These are phyloP conservation scores for Saimiri boliviensis DNA, from an alignment of 2,113 vertebrate species.

Conservation along the genomic window DNA sequence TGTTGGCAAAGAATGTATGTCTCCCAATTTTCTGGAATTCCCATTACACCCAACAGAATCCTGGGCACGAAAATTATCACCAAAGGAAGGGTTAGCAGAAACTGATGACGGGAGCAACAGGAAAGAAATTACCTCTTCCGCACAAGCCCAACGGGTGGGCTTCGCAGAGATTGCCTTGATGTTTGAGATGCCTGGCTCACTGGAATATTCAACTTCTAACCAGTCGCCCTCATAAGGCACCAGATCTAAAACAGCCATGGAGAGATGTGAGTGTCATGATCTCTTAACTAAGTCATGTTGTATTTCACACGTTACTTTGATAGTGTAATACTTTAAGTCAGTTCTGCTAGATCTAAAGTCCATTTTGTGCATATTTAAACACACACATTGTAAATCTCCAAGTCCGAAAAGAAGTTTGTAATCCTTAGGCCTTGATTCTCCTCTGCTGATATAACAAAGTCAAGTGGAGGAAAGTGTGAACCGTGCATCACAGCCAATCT, in stretches of 20 bases:
- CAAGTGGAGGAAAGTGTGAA: neutral
- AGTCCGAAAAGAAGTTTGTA: neutral
- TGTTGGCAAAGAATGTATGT: neutral
- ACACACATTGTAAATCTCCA: neutral
- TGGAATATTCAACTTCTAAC: slow-evolving; percentile 90
- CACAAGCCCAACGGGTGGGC: slow-evolving; percentile 88
- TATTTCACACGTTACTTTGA: neutral
- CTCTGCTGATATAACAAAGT: neutral
- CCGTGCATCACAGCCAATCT: neutral
- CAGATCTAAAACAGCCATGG: slow-evolving; percentile 84
- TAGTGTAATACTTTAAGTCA: too few relatives aligned
- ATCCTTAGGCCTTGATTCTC: neutral
- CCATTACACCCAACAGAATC: neutral
- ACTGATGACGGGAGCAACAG: neutral
- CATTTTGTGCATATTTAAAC: neutral
- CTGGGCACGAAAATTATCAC: neutral
- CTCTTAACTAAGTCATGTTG: neutral
- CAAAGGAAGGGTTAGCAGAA: neutral
- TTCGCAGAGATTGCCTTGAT: slow-evolving; percentile 87
- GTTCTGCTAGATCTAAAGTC: neutral
- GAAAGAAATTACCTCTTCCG: slow-evolving; percentile 84
- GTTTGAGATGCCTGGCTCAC: slow-evolving; percentile 81
- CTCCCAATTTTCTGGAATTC: neutral
- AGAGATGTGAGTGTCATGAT: neutral
- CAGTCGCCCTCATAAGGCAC: slow-evolving; percentile 92